Evolutionary conservation across 2,113 vertebrate species (phyloP).

Genomic region (Nibea albiflora): DNA sequence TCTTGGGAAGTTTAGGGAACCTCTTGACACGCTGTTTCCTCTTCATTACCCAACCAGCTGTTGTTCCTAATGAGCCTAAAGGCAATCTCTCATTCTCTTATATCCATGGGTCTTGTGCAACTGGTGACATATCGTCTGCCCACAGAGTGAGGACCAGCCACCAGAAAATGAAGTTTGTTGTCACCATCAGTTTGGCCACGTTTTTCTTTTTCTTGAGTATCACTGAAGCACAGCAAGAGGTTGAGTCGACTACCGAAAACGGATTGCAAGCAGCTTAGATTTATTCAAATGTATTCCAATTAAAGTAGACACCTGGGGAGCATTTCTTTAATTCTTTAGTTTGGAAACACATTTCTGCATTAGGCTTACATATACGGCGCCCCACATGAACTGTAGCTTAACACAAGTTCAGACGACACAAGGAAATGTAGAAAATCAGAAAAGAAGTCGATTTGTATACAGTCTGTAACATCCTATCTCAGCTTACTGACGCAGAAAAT

Average conservation of each 20-base stretch:
- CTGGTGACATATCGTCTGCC: slow-evolving; percentile 71
- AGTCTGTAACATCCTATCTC: slow-evolving; percentile 9
- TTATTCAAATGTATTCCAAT: slow-evolving; percentile 37
- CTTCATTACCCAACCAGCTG: slow-evolving; percentile 89
- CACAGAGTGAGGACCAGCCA: slow-evolving; percentile 44
- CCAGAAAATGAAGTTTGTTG: slow-evolving; percentile 49
- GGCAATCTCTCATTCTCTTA: slow-evolving; percentile 81
- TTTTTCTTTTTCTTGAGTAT: slow-evolving; percentile 7
- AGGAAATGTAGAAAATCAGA: too few species aligned
- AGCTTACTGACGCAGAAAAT: slow-evolving; percentile 16
- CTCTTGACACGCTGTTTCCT: slow-evolving; percentile 85
- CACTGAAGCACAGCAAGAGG: slow-evolving; percentile 6
- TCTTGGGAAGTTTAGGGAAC: slow-evolving; percentile 81
- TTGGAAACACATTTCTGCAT: slow-evolving; percentile 24
- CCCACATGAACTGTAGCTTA: too few species aligned
- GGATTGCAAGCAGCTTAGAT: neutral
- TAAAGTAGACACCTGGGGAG: slow-evolving; percentile 27
- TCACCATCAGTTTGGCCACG: slow-evolving; percentile 28
- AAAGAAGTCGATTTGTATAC: slow-evolving; percentile 24
- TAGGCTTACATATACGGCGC: neutral
- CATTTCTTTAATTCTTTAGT: neutral
- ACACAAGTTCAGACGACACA: neutral
- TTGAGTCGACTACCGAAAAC: slow-evolving; percentile 9
- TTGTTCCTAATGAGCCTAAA: slow-evolving; percentile 86
- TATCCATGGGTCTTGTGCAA: slow-evolving; percentile 69